A percentile compares a stretch with the other conserved stretches of the same genome.
These are phyloP conservation scores for Schizaphis graminum DNA, from an alignment of 2,888 invertebrate genomes.

Conservation along the genomic window DNA sequence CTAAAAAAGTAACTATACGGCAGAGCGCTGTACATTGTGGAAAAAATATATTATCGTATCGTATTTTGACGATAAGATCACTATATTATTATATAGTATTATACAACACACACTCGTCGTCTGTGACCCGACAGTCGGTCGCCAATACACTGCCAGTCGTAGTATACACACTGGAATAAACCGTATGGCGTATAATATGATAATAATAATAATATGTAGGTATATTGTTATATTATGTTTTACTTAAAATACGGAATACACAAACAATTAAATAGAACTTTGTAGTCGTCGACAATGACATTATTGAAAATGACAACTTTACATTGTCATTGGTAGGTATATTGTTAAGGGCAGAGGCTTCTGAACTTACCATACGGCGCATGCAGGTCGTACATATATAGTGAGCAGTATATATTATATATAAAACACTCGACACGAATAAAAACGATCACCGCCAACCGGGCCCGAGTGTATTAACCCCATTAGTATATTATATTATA, in stretches of 20 bases:
- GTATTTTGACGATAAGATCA: background rate
- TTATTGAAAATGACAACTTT: background rate
- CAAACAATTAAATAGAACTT: background rate
- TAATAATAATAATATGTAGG: background rate
- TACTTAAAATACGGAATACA: background rate
- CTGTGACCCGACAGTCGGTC: background rate
- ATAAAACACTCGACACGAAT: slow-evolving; percentile 6
- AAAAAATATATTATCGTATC: background rate
- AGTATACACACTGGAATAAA: background rate
- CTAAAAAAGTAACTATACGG: background rate
- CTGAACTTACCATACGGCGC: background rate
- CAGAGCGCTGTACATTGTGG: background rate
- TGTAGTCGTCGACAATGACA: background rate
- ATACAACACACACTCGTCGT: background rate
- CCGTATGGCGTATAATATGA: background rate
- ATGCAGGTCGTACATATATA: background rate
- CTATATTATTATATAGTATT: background rate
- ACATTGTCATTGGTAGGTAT: background rate
- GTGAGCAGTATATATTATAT: background rate
- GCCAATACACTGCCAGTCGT: background rate
- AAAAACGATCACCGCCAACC: background rate
- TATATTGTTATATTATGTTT: background rate
- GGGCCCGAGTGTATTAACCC: slow-evolving; percentile 40
- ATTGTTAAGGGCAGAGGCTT: background rate
- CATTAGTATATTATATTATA: slow-evolving; percentile 26